phyloP scores from a whole-genome alignment of 1,140 invertebrate species.

The Geopemphigus sp. region DNA sequence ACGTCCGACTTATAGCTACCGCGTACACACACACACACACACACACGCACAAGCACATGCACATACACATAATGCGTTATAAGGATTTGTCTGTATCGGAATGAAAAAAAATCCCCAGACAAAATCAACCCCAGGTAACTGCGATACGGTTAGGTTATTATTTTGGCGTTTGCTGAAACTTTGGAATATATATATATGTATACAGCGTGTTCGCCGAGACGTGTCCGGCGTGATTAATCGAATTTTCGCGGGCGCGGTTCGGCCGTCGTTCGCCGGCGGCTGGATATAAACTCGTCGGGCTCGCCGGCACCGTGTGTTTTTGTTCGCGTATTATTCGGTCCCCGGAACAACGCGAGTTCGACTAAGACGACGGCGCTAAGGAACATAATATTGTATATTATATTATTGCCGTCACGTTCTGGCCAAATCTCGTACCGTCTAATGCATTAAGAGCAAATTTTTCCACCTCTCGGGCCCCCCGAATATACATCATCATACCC shows the following conservation, averaged over 20 bases:
- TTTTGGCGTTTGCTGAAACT: constrained; percentile 44
- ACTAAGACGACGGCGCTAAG: no score
- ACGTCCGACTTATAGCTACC: not conserved
- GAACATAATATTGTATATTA: no score
- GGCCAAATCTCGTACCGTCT: constrained; percentile 25
- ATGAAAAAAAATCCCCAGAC: no score
- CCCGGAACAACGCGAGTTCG: no score
- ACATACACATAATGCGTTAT: constrained; percentile 8
- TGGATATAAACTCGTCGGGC: no score
- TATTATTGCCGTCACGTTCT: constrained; percentile 26
- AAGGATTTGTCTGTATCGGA: not conserved
- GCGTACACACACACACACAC: no score
- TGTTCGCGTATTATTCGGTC: no score
- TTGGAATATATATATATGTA: not conserved
- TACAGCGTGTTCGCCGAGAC: constrained; percentile 6
- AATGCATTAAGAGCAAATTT: constrained; percentile 36
- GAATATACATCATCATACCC: no score
- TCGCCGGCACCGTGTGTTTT: no score
- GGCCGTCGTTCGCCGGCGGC: not conserved
- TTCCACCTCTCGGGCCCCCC: not conserved
- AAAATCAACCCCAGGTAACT: constrained; percentile 23
- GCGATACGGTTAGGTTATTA: constrained; percentile 23
- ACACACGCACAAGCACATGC: no score
- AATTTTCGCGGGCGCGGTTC: constrained; percentile 14
- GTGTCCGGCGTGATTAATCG: constrained; percentile 49